Conservation (phyloP, 1,140 invertebrate genomes). For the Planococcus citri region DNA sequence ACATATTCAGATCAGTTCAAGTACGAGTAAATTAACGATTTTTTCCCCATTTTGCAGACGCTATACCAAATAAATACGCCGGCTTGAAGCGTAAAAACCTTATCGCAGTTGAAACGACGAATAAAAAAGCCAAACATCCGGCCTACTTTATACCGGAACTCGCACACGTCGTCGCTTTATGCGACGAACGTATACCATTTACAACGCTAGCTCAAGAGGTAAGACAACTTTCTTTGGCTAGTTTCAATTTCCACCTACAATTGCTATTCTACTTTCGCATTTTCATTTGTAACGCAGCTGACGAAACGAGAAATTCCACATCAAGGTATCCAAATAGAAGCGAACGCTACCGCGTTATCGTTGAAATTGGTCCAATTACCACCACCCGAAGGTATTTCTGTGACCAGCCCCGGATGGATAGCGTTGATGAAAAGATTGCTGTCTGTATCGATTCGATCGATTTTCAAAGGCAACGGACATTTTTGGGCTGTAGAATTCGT, state of each 20-base stretch:
- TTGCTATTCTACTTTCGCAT: slow-evolving; percentile 51
- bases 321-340: slow-evolving; percentile 81
- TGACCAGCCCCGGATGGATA: slow-evolving; percentile 39
- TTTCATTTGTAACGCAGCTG: no score
- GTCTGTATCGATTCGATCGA: slow-evolving; percentile 71
- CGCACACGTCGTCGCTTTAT: slow-evolving; percentile 85
- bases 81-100: slow-evolving; percentile 35
- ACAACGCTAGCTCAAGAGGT: slow-evolving; percentile 59
- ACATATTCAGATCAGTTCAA: no score
- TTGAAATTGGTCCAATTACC: slow-evolving; percentile 69
- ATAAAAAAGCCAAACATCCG: slow-evolving; percentile 49
- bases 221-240: no score
- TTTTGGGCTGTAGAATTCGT: slow-evolving; percentile 81
- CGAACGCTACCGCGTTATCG: slow-evolving; percentile 70
- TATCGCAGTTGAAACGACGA: slow-evolving; percentile 32
- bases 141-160: slow-evolving; percentile 89
- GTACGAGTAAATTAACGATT: no score
- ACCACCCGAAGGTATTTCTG: slow-evolving; percentile 39
- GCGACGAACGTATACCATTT: slow-evolving; percentile 86
- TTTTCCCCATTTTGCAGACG: no score
- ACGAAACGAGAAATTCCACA: slow-evolving; percentile 69
- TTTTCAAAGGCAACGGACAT: slow-evolving; percentile 49
- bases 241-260: no score
- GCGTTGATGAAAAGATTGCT: slow-evolving; percentile 62
- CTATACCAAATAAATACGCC: slow-evolving; percentile 9